Base-by-base conservation (phyloP, 2,888 invertebrate species). In the Tineola bisselliella region DNA sequence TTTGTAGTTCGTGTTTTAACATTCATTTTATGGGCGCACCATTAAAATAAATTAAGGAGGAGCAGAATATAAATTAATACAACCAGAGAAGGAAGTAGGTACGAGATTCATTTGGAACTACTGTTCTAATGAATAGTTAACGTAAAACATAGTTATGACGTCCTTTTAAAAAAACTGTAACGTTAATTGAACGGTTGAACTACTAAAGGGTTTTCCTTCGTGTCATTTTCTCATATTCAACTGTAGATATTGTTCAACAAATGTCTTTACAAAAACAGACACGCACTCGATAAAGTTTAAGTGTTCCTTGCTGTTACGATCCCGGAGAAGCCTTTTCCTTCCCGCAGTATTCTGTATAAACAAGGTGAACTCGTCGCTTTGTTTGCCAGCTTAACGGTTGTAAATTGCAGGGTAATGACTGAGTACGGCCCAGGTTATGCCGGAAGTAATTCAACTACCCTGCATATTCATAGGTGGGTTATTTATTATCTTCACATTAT, bases 381-480 rank as follows among this genome's bases (percentile, higher is more conserved):
- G 77, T 77, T 75, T 75, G 73, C 69, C 68, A 71, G 74, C 72
- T 66, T 74, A 72, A 72, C 72, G 71, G 74, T 70, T 75, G 77
- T 76, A 76, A 77, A 80, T 80, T 74, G 75, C 60, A 25, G 33
- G 58, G 58, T 58, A 58, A 58, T 58, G 33, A 58, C 58, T 58
- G 58, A 33, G 31, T 58, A 19, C 31, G 15, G 31, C 58, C 31
- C 17, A 17, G 33, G 33, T 19, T 58, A 30, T 33, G 13, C 58
- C 58, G 58, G 58, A 58, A 48, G 48, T 48, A 48, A 48, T 48
- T 48, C 48, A 56, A 56, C 18, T 19, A 56, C 30, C 56, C 56
- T 56, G 56, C 56, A 56, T 56, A 56, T 56, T 56, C 56, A 56
- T 56, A 56, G 19, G 56, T 56, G 56, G 56, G 48, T 56, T 56